Base-by-base conservation (phyloP, 1,140 invertebrate genomes). In the Penaeus chinensis region DNA sequence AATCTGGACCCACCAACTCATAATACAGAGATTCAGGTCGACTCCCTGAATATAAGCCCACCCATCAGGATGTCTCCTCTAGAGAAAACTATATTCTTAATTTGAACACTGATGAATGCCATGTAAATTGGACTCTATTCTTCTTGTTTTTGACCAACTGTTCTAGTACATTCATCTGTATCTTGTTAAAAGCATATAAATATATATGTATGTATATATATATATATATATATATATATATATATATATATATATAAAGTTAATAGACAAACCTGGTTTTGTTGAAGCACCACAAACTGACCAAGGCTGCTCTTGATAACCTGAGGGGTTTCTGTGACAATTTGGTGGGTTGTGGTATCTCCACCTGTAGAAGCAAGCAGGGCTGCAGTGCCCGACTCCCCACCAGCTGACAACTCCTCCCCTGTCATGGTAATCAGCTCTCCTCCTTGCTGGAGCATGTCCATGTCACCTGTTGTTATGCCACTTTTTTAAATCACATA, bases 281-380 rank as follows among this genome's bases (percentile, higher is more conserved):
- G 89, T 42, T 89, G 89, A n/a, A 89, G 84, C 19, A 89, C 84
- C 27, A 89, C 89, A 86, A 89, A 87, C 54, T 89, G 84, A 13
- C 84, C 89, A 5, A 82, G 63, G 84, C 60, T 89, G 65, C 80
- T 87, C 74, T 89, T 89, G 61, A 89, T 86, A n/a, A 89, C 47
- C 47, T 89, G 89, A 7, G 84, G 78, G 16, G 79, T 37, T 11
- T 83, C 81, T 4, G 71, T 61, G 13, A 83, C 80, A 37, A 80
- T 84, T 42, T 89, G 80, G 65, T 60, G 79, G n/a, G 63, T 65
- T 19, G 54, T 47, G 27, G 54, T 66, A 61, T 66, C 80, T 76
- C 79, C 86, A 2, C 24, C 83, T 32, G 86, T 82, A 2, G 86
- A 87, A n/a, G 86, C 86, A n/a, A 87, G 69, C 16, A 87, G 77